Percentiles rank a stretch among this genome's conserved stretches.
Conservation (phyloP, 2,113 vertebrate species). For the Leucosticte australis region DNA sequence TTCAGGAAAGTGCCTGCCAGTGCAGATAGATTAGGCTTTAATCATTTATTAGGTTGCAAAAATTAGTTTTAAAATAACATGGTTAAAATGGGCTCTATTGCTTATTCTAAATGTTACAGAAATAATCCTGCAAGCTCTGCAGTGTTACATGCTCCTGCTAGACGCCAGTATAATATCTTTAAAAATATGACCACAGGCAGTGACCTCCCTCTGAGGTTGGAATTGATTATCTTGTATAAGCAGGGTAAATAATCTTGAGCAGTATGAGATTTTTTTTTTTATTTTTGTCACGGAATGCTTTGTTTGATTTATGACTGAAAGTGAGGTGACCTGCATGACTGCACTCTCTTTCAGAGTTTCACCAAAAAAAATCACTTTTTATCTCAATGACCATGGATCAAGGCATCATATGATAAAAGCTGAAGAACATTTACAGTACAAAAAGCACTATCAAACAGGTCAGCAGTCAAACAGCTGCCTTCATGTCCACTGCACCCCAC, state of each 20-base stretch:
- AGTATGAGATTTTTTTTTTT: neutral
- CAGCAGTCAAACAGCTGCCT: neutral
- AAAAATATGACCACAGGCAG: constrained; percentile 44
- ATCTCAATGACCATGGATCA: neutral
- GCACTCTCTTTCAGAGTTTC: neutral
- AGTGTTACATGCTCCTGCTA: constrained; percentile 6
- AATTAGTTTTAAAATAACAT: constrained; percentile 12
- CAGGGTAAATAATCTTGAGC: constrained; percentile 26
- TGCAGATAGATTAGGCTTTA: constrained; percentile 3
- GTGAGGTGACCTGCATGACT: neutral
- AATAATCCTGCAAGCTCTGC: constrained; percentile 57
- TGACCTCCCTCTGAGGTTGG: neutral
- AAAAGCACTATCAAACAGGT: neutral
- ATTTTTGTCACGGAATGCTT: neutral
- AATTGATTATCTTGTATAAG: constrained; percentile 42
- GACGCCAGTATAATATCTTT: constrained; percentile 7
- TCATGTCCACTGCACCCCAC: neutral
- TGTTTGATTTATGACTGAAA: constrained; percentile 39
- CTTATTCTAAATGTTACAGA: constrained; percentile 31
- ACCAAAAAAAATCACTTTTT: neutral
- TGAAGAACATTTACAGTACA: neutral
- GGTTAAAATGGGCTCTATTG: constrained; percentile 14
- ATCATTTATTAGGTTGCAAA: constrained; percentile 31
- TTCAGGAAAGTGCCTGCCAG: neutral
- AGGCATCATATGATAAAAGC: neutral